These are phyloP conservation scores for Drosophila pandora DNA, from an alignment of 1,140 invertebrate genomes.

Conservation along the genomic window DNA sequence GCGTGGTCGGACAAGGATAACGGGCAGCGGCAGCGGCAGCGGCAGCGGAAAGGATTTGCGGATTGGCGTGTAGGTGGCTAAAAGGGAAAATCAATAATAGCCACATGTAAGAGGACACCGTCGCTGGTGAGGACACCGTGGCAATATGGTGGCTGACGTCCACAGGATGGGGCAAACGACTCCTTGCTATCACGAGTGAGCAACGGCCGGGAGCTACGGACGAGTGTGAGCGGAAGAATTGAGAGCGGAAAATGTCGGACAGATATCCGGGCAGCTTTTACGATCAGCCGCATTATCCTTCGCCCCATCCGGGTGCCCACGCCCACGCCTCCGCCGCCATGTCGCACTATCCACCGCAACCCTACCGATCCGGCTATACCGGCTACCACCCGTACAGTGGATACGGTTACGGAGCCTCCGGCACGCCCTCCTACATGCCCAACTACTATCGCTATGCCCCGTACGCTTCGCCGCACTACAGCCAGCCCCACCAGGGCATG, in stretches of 20 bases:
- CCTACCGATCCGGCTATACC: slow-evolving; percentile 53
- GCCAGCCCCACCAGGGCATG: slow-evolving; percentile 62
- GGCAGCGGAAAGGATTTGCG: slow-evolving; percentile 50
- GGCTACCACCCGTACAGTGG: slow-evolving; percentile 59
- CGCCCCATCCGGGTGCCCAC: slow-evolving; percentile 16
- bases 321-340: slow-evolving; percentile 35
- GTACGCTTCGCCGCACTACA: slow-evolving; percentile 73
- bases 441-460: slow-evolving; percentile 73
- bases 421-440: slow-evolving; percentile 50
- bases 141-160: slow-evolving; percentile 49
- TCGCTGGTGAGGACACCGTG: slow-evolving; percentile 21
- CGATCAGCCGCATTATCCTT: slow-evolving; percentile 61
- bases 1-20: slow-evolving; percentile 53
- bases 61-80: slow-evolving; percentile 19
- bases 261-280: slow-evolving; percentile 69
- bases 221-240: background rate
- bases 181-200: slow-evolving; percentile 31
- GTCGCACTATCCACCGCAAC: slow-evolving; percentile 58
- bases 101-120: slow-evolving; percentile 71
- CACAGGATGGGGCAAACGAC: slow-evolving; percentile 48
- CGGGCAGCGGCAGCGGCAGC: too few species aligned
- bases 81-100: slow-evolving; percentile 70
- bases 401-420: slow-evolving; percentile 52
- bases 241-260: slow-evolving; percentile 56
- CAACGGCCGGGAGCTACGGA: slow-evolving; percentile 5